phyloP scores from a whole-genome alignment of 1,140 invertebrate species.

The Stegodyphus mimosarum region DNA sequence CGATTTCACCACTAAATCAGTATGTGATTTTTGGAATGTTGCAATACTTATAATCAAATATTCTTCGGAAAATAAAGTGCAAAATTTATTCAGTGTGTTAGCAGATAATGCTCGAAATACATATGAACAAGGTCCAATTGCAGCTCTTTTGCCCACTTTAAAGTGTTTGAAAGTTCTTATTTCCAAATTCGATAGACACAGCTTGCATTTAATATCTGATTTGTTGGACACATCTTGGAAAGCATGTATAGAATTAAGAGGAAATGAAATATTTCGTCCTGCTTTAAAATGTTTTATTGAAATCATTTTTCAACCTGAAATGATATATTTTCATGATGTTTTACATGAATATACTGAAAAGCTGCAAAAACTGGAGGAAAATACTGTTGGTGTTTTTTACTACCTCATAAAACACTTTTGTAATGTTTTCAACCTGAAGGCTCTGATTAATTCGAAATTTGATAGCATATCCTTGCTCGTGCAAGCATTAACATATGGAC shows the following conservation, averaged over 20 bases:
- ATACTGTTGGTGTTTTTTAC: conserved; percentile 32
- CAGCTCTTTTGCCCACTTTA: neutral
- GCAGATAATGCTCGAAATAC: conserved; percentile 5
- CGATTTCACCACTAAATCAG: neutral
- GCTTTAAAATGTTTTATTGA: conserved; percentile 14
- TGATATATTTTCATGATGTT: conserved; percentile 1
- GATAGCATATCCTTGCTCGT: conserved; percentile 5
- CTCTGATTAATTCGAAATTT: conserved; percentile 19
- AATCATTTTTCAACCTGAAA: conserved; percentile 35
- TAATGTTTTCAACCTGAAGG: neutral
- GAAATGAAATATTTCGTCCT: conserved; percentile 28
- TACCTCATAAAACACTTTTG: conserved; percentile 30
- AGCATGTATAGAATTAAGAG: conserved; percentile 35
- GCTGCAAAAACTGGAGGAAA: conserved; percentile 27
- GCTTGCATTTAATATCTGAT: neutral
- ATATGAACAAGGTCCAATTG: conserved; percentile 19
- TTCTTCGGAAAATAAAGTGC: neutral
- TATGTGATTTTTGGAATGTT: conserved; percentile 39
- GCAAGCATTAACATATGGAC: conserved; percentile 55
- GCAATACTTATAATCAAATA: neutral
- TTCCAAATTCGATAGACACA: neutral
- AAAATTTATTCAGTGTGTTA: neutral
- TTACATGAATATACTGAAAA: conserved; percentile 21
- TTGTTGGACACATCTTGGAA: conserved; percentile 3
- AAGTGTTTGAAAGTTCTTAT: conserved; percentile 5